A percentile compares a stretch with the other conserved stretches of the same genome.
Evolutionary conservation across 23 tunicate genomes (phyloP).

Genomic region (Halocynthia aurantium): DNA sequence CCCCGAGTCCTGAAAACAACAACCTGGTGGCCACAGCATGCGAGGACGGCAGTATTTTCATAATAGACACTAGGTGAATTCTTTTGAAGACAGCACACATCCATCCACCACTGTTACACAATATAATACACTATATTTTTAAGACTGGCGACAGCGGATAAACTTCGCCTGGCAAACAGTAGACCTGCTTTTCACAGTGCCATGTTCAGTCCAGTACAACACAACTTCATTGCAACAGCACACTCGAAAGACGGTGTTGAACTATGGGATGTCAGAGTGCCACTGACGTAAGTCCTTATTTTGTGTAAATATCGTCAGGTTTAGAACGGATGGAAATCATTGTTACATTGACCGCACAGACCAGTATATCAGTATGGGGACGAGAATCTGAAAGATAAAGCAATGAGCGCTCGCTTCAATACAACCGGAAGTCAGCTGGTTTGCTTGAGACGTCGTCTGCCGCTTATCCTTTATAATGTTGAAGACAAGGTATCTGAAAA

Average conservation of each 20-base stretch:
- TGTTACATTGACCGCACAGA: slow-evolving; percentile 5
- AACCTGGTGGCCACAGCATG: slow-evolving; percentile 56
- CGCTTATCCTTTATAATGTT: slow-evolving; percentile 37
- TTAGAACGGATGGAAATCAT: not conserved
- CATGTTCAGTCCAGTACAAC: slow-evolving; percentile 58
- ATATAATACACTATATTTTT: not conserved
- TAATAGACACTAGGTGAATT: slow-evolving; percentile 53
- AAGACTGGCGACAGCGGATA: slow-evolving; percentile 14
- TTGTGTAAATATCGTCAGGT: not conserved
- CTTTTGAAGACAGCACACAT: not conserved
- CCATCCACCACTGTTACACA: no score
- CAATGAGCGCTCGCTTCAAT: slow-evolving; percentile 76
- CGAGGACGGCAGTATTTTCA: slow-evolving; percentile 62
- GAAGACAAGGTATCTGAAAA: slow-evolving; percentile 24
- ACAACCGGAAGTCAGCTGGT: slow-evolving; percentile 42
- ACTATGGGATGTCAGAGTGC: slow-evolving; percentile 71
- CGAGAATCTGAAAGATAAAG: slow-evolving; percentile 29
- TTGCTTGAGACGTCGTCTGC: slow-evolving; percentile 42
- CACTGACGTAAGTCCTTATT: slow-evolving; percentile 36
- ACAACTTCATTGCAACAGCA: slow-evolving; percentile 50
- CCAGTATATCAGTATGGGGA: slow-evolving; percentile 31
- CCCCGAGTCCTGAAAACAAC: slow-evolving; percentile 42
- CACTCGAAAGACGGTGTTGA: slow-evolving; percentile 62
- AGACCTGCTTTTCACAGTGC: slow-evolving; percentile 60
- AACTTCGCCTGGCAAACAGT: slow-evolving; percentile 32